Evolutionary conservation across 2,888 invertebrate genomes (phyloP).

Genomic region (Bombylius discolor): DNA sequence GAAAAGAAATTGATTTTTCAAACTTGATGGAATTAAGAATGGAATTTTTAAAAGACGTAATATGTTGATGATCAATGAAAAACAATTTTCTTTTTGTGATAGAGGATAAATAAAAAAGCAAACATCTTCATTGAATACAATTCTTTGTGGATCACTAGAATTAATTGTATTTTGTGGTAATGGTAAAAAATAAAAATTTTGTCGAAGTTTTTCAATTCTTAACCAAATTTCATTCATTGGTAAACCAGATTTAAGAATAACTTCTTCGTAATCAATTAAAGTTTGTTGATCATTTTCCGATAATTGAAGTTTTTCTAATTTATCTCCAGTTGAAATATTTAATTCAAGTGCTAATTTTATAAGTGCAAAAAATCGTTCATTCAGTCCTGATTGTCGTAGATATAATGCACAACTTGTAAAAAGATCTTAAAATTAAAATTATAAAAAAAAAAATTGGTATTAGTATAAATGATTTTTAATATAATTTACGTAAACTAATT

Average conservation of each 20-base stretch:
- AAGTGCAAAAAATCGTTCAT: constrained; percentile 62
- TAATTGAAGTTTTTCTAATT: constrained; percentile 27
- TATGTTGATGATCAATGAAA: constrained; percentile 46
- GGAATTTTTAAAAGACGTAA: constrained; percentile 45
- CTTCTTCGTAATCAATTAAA: constrained; percentile 47
- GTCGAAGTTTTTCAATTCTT: constrained; percentile 59
- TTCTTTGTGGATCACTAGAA: constrained; percentile 50
- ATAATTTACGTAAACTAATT: constrained; percentile 17
- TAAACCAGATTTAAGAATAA: constrained; percentile 48
- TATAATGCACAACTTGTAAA: constrained; percentile 39
- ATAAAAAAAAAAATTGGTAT: not conserved
- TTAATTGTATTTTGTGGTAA: constrained; percentile 34
- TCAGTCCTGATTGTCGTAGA: constrained; percentile 56
- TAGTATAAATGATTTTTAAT: not conserved
- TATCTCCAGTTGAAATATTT: constrained; percentile 42
- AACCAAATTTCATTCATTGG: constrained; percentile 63
- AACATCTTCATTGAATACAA: constrained; percentile 49
- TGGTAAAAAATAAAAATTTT: constrained; percentile 57
- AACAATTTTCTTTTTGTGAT: constrained; percentile 42
- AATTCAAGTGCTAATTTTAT: constrained; percentile 54
- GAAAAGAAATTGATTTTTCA: constrained; percentile 32
- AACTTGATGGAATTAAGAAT: constrained; percentile 39
- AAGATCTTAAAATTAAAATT: constrained; percentile 38
- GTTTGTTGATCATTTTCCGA: constrained; percentile 23
- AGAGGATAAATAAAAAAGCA: constrained; percentile 57